phyloP scores from a whole-genome alignment of 2,797 vertebrate species.

The Protonibea diacanthus region DNA sequence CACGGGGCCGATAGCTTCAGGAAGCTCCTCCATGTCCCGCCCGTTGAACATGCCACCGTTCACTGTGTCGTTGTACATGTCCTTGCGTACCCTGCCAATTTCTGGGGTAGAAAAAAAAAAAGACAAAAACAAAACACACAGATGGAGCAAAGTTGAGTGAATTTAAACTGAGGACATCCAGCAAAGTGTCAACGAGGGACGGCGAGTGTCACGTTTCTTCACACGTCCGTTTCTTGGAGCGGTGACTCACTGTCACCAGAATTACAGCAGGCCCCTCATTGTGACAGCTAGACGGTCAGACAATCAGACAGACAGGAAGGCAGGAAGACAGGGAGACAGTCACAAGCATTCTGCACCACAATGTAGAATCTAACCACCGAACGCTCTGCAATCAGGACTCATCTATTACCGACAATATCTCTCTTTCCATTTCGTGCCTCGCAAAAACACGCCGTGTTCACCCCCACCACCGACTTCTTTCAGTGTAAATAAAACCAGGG shows the following conservation, averaged over 20 bases:
- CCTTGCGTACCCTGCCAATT: conserved; percentile 99
- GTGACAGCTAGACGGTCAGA: conserved; percentile 30
- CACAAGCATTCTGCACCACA: conserved; percentile 62
- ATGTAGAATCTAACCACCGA: conserved; percentile 65
- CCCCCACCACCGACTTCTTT: background rate
- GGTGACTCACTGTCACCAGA: conserved; percentile 69
- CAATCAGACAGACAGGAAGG: conserved; percentile 26
- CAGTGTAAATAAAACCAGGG: conserved; percentile 19
- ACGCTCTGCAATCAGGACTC: conserved; percentile 51
- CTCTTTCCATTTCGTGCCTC: conserved; percentile 14
- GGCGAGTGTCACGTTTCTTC: conserved; percentile 60
- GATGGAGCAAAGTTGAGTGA: background rate
- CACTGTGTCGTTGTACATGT: conserved; percentile 99
- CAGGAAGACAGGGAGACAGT: conserved; percentile 28
- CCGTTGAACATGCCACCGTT: conserved; percentile 94
- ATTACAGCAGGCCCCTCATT: conserved; percentile 55
- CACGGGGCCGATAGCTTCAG: conserved; percentile 95
- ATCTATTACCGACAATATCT: conserved; percentile 32
- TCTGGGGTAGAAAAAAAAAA: conserved; percentile 83
- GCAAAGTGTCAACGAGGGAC: conserved; percentile 2
- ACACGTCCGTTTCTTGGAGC: conserved; percentile 31
- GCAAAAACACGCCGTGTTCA: background rate
- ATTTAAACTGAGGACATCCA: background rate
- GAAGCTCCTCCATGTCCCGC: conserved; percentile 93
- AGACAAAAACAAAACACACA: background rate